These are phyloP conservation scores for Podilymbus podiceps DNA, from an alignment of 2,113 vertebrate genomes.

Conservation along the genomic window DNA sequence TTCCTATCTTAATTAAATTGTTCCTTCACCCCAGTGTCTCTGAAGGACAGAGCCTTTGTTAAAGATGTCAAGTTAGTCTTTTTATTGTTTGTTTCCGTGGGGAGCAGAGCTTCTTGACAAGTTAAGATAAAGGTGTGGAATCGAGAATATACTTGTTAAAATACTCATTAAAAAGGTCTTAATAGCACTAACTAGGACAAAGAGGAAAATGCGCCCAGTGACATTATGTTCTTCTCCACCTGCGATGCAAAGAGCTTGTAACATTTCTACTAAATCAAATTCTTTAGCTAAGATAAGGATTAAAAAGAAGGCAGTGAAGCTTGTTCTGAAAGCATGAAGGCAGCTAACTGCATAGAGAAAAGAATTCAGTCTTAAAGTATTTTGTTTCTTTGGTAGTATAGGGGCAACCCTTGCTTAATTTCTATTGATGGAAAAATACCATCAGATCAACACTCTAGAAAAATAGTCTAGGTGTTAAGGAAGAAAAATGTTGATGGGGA, in stretches of 20 bases:
- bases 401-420: neutral
- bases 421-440: neutral
- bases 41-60: slow-evolving; percentile 70
- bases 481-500: neutral
- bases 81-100: slow-evolving; percentile 52
- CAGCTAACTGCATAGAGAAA: neutral
- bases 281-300: neutral
- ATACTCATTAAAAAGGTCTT: slow-evolving; percentile 17
- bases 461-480: neutral
- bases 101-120: slow-evolving; percentile 26
- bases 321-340: neutral
- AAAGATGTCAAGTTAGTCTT: slow-evolving; percentile 50
- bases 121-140: slow-evolving; percentile 23
- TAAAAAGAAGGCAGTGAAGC: neutral
- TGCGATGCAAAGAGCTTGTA: neutral
- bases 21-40: slow-evolving; percentile 44
- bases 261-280: neutral
- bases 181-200: neutral
- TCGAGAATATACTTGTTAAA: slow-evolving; percentile 43
- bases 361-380: neutral
- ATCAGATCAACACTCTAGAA: neutral
- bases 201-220: neutral
- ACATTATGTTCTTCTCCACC: neutral
- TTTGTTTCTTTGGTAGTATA: neutral
- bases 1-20: slow-evolving; percentile 73